Evolutionary conservation across 2,797 vertebrate genomes (phyloP), one percentile per base, ranked within the genome.

Genomic region (Synanceia verrucosa): DNA sequence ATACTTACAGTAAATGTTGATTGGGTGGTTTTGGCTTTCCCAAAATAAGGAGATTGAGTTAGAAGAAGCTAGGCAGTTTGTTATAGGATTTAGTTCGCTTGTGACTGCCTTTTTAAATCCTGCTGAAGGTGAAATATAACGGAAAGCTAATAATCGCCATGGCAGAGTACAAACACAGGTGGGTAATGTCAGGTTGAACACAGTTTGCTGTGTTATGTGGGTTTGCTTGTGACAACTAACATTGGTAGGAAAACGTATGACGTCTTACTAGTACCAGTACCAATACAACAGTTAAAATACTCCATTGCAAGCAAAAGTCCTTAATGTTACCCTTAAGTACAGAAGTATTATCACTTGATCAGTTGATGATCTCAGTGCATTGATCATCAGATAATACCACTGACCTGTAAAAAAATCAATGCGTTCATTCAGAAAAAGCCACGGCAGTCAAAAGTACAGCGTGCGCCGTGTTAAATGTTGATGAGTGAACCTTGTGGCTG

Each of bases 391-490:
- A 21, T 31, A 16, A 7, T 26, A 11, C 29, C 18, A n/a, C 26
- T 26, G 31, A 68, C 70, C 44, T 31, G 23, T 56, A 63, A 43
- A n/a, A 65, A 65, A 48, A 29, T 61, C 33, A 74, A 44, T 44
- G 53, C 29, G 13, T 69, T 69, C 4, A 5, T 47, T 70, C 14
- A 53, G 50, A 29, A 10, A 2, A 26, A 66, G 34, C 41, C 65
- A 69, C 69, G 67, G 64, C 66, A 79, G 73, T 71, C 39, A 69
- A 73, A 78, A 74, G 84, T 41, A 82, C 84, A 79, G 61, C 26
- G 1, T 2, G 61, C 58, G 55, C 72, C 33, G 1, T 41, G 72
- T 92, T 84, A 86, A 87, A 84, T 78, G 89, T 91, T 86, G 51
- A 89, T 52, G 79, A 83, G 74, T 26, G 62, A 72, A 48, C 67